phyloP scores from a whole-genome alignment of 2,113 vertebrate genomes.

The Crotophaga sulcirostris region DNA sequence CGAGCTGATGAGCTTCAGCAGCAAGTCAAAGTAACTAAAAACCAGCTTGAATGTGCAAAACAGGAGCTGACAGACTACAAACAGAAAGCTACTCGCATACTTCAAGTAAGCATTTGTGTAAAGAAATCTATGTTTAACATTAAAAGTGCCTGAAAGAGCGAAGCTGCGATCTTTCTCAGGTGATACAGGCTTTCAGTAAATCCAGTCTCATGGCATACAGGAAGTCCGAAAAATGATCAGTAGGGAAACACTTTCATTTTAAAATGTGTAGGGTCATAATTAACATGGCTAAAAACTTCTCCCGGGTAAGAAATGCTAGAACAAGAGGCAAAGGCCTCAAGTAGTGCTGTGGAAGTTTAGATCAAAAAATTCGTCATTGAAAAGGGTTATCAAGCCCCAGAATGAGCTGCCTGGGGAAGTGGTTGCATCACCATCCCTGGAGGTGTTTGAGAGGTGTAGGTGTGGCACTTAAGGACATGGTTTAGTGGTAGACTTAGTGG shows the following conservation, averaged over 20 bases:
- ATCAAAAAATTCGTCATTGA: too few relatives aligned
- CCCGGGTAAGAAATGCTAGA: too few relatives aligned
- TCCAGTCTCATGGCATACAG: neutral
- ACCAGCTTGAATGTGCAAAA: slow-evolving; percentile 81
- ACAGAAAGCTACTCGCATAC: slow-evolving; percentile 94
- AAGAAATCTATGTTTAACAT: neutral
- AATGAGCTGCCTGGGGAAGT: too few relatives aligned
- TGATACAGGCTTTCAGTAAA: neutral
- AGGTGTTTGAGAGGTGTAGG: too few relatives aligned
- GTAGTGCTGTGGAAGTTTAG: too few relatives aligned
- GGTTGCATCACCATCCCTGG: too few relatives aligned
- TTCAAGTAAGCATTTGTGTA: slow-evolving; percentile 80
- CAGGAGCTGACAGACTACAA: slow-evolving; percentile 95
- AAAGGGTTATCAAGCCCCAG: too few relatives aligned
- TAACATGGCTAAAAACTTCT: neutral
- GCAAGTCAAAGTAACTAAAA: slow-evolving; percentile 82
- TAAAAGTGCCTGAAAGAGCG: neutral
- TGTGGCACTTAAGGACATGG: too few relatives aligned
- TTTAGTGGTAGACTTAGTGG: too few relatives aligned
- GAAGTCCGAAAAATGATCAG: neutral
- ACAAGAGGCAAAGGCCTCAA: too few relatives aligned
- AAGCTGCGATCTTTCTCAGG: neutral
- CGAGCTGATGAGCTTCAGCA: slow-evolving; percentile 86
- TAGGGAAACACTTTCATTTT: neutral
- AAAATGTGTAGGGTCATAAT: neutral